Base-by-base conservation (phyloP, 2,113 vertebrate genomes). In the Oreochromis niloticus region DNA sequence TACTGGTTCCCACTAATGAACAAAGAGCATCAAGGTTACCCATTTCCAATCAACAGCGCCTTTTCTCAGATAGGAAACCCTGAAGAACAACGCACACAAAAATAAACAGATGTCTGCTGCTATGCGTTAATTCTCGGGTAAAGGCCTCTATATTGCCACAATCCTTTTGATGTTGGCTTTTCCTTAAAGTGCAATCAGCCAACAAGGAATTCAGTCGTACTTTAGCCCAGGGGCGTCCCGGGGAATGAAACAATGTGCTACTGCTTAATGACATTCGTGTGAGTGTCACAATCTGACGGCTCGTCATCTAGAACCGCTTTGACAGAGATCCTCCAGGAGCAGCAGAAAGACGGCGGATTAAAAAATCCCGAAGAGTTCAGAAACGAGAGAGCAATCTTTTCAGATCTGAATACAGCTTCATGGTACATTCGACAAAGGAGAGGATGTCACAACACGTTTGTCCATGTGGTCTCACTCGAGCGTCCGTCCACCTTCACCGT, bases 171-270 rank as follows among this genome's bases (percentile, higher is more conserved):
- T 90, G 96, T 94, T 97, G 95, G 96, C 95, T 96, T 97, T 93
- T 96, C 90, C 96, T 97, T 99, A 99, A 99, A 99, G 98, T 99
- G 98, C 98, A 97, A 96, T 92, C 92, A 95, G 93, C 95, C 95
- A 95, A 95, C 94, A 56, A 88, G 83, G 87, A 82, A 88, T 84
- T 92, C 92, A 91, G 90, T 94, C 85, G 88, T 93, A 94, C 92
- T 94, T 90, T 59, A 85, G 88, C 87, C 81, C 87, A 50, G 88
- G 52, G 50, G 86, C 82, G 83, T 91, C 89, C 92, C 52, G 87
- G 78, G 87, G 89, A 88, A 87, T 39, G 19, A 92, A 78, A 86
- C 91, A 71, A 87, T 94, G 92, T 95, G 94, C 93, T 94, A 91
- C 92, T 91, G 91, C 92, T 83, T 80, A 55, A 90, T 84, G 91